phyloP scores from a whole-genome alignment of 2,888 invertebrate species.

The Panzeria rudis region DNA sequence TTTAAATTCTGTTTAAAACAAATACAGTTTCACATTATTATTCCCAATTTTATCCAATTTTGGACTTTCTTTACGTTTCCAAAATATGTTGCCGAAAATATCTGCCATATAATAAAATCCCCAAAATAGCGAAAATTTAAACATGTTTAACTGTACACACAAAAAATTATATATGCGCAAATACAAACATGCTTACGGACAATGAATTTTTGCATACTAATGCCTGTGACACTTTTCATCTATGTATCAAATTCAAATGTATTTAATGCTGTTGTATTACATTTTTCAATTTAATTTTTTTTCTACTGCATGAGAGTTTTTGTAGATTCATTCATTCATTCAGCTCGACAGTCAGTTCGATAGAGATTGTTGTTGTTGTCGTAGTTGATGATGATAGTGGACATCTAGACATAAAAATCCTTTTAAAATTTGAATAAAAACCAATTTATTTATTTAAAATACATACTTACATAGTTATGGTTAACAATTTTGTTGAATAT shows the following conservation, averaged over 20 bases:
- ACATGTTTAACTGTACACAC: no score
- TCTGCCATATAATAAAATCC: no score
- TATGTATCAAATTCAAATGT: constrained; percentile 17
- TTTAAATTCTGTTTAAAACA: no score
- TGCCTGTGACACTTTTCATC: constrained; percentile 15
- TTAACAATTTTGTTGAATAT: background rate
- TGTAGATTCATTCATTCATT: background rate
- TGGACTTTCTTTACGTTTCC: no score
- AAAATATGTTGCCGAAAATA: no score
- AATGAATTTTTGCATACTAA: background rate
- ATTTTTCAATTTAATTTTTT: background rate
- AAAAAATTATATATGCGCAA: no score
- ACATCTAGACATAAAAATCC: constrained; percentile 52
- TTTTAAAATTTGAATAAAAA: constrained; percentile 46
- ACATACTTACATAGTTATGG: background rate
- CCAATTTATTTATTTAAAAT: constrained; percentile 34
- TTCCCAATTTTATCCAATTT: no score
- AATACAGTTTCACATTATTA: no score
- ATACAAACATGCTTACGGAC: background rate
- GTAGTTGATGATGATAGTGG: constrained; percentile 19
- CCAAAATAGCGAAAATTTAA: no score
- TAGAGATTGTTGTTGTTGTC: constrained; percentile 2
- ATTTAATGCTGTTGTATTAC: constrained; percentile 15
- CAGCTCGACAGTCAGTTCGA: background rate
- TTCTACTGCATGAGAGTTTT: background rate